phyloP scores from a whole-genome alignment of 2,797 vertebrate species.

The Semaprochilodus insignis region DNA sequence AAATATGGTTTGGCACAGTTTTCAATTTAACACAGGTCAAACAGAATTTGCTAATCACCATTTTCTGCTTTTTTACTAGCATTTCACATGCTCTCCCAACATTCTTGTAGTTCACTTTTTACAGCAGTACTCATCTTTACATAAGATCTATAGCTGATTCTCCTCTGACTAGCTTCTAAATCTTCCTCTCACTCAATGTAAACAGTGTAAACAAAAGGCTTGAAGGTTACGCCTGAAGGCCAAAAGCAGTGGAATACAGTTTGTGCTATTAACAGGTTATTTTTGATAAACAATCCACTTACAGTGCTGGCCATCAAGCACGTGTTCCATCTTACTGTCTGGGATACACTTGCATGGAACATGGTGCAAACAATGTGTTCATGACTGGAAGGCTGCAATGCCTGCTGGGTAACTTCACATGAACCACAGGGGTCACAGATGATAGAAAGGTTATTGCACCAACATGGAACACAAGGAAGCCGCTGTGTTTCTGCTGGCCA shows the following conservation, averaged over 20 bases:
- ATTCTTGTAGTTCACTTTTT: no score
- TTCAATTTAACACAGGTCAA: no score
- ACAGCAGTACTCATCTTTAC: no score
- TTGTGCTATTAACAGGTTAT: neutral
- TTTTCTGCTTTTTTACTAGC: no score
- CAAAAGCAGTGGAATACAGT: neutral
- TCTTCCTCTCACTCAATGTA: neutral
- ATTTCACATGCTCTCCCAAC: no score
- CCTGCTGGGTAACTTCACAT: slow-evolving; percentile 35
- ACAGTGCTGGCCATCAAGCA: neutral
- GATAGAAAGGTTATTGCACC: slow-evolving; percentile 3
- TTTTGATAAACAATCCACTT: neutral
- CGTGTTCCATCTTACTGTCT: neutral
- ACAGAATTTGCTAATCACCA: no score
- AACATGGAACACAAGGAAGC: slow-evolving; percentile 2
- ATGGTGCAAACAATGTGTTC: slow-evolving; percentile 24
- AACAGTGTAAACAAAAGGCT: neutral
- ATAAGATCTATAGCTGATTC: neutral
- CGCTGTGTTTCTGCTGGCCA: slow-evolving; percentile 20
- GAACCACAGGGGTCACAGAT: slow-evolving; percentile 27
- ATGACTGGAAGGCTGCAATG: slow-evolving; percentile 28
- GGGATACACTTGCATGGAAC: slow-evolving; percentile 47
- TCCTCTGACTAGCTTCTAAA: neutral
- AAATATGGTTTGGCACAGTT: no score
- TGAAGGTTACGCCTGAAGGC: neutral